Conservation (phyloP, 1,140 invertebrate genomes). For the Danaus melanippus region DNA sequence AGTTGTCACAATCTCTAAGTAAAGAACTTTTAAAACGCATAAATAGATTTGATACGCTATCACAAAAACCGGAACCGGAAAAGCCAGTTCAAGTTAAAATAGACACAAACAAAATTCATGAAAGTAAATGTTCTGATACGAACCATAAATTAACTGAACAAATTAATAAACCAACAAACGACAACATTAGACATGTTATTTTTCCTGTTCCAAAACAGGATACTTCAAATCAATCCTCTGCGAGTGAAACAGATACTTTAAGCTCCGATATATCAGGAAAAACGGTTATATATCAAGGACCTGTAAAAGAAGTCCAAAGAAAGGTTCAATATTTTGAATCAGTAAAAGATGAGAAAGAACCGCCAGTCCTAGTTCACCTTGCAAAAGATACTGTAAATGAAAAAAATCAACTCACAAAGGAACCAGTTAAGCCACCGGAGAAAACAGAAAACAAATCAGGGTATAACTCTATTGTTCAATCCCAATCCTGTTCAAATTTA, state of each 20-base stretch:
- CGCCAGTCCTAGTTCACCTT: slow-evolving; percentile 56
- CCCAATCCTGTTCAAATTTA: slow-evolving; percentile 81
- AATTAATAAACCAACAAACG: slow-evolving; percentile 15
- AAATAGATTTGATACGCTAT: slow-evolving; percentile 64
- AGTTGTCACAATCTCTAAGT: slow-evolving; percentile 79
- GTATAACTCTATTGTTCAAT: slow-evolving; percentile 65
- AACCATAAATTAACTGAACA: slow-evolving; percentile 4
- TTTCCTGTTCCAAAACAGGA: slow-evolving; percentile 42
- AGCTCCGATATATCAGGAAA: slow-evolving; percentile 79
- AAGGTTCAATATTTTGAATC: slow-evolving; percentile 88
- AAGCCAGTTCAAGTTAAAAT: slow-evolving; percentile 16
- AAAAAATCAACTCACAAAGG: slow-evolving; percentile 36
- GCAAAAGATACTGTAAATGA: slow-evolving; percentile 71
- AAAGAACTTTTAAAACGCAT: slow-evolving; percentile 80
- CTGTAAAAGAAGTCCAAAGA: slow-evolving; percentile 75
- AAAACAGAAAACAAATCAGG: slow-evolving; percentile 27
- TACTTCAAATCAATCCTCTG: slow-evolving; percentile 51
- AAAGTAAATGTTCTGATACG: slow-evolving; percentile 5
- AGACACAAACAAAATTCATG: slow-evolving; percentile 9
- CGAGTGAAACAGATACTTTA: slow-evolving; percentile 78
- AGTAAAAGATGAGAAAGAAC: slow-evolving; percentile 48
- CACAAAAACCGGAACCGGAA: slow-evolving; percentile 35
- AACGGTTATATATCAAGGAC: slow-evolving; percentile 75
- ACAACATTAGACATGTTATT: slow-evolving; percentile 36
- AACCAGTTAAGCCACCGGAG: background rate